Base-by-base conservation (phyloP, 2,113 vertebrate species). In the Pterophyllum scalare region DNA sequence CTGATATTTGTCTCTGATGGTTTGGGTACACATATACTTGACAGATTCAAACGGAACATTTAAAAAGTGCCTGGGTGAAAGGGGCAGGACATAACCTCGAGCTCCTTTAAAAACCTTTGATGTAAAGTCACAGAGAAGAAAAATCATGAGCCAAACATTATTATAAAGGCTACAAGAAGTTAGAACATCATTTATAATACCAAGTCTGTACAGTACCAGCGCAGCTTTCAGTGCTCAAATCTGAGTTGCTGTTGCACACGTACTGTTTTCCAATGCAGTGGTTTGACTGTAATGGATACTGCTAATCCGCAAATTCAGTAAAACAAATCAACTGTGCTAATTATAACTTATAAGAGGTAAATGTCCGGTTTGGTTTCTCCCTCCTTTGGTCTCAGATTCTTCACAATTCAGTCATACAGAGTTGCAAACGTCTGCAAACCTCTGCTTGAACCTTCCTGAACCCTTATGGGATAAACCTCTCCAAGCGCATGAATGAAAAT, bases 41-140 rank as follows among this genome's bases (percentile, higher is more conserved):
- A 59, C 24, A 62, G 80, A 83, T 78, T 83, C 65, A 85, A 61
- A 84, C 86, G 83, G 86, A 90, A 84, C 83, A 72, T 74, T 88
- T 79, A n/a, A 70, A 82, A 57, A 82, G 75, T 57, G 60, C 46
- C 22, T 54, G 20, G 35, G 43, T 7, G 60, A 31, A 35, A 11
- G 64, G n/a, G 15, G 83, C 84, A 59, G 85, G 19, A 20, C 70
- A 64, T 81, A 88, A 89, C 85, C 88, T 74, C 5, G 64, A 87
- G 82, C 80, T 76, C 82, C 67, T 89, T 89, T 84, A 52, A 38
- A 10, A 38, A 38, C 35, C 35, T 38, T 38, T 10, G 9, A 89
- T 80, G 75, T 76, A 84, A 92, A 92, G 78, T 58, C 88, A 81
- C 81, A 75, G 20, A 22, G 9, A 20, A 75, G 20, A 22, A 5